Evolutionary conservation across 2,113 vertebrate species (phyloP).

Genomic region (Aplodontia rufa): DNA sequence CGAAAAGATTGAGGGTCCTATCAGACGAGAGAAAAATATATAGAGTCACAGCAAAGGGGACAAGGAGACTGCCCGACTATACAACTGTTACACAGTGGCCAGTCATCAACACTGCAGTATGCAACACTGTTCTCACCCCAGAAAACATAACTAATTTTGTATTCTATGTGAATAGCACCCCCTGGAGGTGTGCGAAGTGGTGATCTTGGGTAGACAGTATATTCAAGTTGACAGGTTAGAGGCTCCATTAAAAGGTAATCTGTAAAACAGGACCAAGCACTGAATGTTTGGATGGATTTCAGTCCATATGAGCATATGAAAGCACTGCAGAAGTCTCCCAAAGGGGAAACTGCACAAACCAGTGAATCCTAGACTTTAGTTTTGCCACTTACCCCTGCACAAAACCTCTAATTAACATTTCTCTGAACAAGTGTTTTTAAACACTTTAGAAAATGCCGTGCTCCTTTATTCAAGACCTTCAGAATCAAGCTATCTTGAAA

Average conservation of each 20-base stretch:
- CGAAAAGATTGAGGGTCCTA: background rate
- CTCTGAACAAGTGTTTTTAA: background rate
- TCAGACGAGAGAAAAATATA: slow-evolving; percentile 9
- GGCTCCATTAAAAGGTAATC: background rate
- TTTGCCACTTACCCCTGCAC: background rate
- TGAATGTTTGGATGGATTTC: background rate
- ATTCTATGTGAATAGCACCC: background rate
- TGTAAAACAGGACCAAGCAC: background rate
- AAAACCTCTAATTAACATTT: slow-evolving; percentile 10
- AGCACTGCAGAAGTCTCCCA: background rate
- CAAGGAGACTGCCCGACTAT: background rate
- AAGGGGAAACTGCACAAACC: background rate
- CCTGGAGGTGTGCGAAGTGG: background rate
- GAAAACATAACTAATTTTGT: background rate
- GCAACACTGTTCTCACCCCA: background rate
- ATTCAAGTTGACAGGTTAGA: background rate
- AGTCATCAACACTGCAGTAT: background rate
- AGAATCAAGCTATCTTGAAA: background rate
- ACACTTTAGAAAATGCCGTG: slow-evolving; percentile 23
- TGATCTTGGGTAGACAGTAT: background rate
- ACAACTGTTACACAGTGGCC: background rate
- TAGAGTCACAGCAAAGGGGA: background rate
- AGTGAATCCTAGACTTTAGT: background rate
- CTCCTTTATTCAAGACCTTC: slow-evolving; percentile 1
- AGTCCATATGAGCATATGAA: background rate